Evolutionary conservation across 2,113 vertebrate species (phyloP).

Genomic region (Corapipo altera): DNA sequence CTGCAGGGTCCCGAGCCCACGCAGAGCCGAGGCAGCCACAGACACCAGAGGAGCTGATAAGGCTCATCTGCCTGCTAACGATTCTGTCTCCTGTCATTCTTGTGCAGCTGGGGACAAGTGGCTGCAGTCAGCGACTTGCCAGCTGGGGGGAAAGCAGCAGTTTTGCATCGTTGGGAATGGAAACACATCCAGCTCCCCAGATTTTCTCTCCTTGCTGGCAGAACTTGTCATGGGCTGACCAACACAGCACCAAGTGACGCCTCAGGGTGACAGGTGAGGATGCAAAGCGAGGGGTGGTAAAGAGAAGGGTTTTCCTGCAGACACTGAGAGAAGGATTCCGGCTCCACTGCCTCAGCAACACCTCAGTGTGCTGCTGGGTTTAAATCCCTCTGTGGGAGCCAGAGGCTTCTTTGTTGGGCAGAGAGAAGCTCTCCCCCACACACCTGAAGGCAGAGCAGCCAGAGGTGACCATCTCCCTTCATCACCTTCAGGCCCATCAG

Average conservation of each 20-base stretch:
- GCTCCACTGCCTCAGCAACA: background rate
- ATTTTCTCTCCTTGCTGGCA: background rate
- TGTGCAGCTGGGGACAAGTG: constrained; percentile 47
- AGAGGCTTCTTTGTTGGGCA: background rate
- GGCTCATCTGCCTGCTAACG: constrained; percentile 4
- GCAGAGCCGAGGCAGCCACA: background rate
- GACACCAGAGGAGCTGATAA: constrained; percentile 23
- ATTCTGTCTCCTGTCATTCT: constrained; percentile 36
- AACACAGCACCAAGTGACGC: background rate
- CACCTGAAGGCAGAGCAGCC: background rate
- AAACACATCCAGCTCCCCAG: background rate
- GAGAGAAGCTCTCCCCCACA: background rate
- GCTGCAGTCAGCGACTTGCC: constrained; percentile 28
- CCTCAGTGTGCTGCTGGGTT: background rate
- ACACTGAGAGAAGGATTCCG: background rate
- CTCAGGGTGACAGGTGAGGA: background rate
- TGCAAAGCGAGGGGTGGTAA: background rate
- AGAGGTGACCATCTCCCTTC: background rate
- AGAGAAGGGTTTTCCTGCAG: background rate
- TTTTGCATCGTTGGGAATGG: background rate
- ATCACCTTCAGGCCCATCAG: background rate
- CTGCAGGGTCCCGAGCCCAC: background rate
- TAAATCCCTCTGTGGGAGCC: background rate
- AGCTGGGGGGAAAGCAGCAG: constrained; percentile 30
- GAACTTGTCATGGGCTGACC: background rate